Evolutionary conservation across 2,113 vertebrate species (phyloP).

Genomic region (rabbit (Oryctolagus cuniculus)): mOryCun1.1 NC_091444.1:29158501-29159000

Average conservation of each 20-base stretch:
- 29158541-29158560: not conserved
- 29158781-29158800: not conserved
- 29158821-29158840: not conserved
- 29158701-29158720: not conserved
- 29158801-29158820: not conserved
- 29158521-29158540: not conserved
- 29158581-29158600: not conserved
- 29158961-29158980: too few species aligned
- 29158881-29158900: too few species aligned
- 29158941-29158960: too few species aligned
- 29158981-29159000: too few species aligned
- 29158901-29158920: too few species aligned
- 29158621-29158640: not conserved
- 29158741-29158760: slow-evolving; percentile 7
- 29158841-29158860: too few species aligned
- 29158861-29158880: too few species aligned
- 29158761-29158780: not conserved
- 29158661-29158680: not conserved
- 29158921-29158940: too few species aligned
- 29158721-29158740: not conserved
- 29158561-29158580: not conserved
- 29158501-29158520: not conserved
- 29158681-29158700: not conserved
- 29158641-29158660: not conserved
- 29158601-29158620: not conserved